Evolutionary conservation across 2,797 vertebrate species (phyloP).

Genomic region (Malacoraja senta): DNA sequence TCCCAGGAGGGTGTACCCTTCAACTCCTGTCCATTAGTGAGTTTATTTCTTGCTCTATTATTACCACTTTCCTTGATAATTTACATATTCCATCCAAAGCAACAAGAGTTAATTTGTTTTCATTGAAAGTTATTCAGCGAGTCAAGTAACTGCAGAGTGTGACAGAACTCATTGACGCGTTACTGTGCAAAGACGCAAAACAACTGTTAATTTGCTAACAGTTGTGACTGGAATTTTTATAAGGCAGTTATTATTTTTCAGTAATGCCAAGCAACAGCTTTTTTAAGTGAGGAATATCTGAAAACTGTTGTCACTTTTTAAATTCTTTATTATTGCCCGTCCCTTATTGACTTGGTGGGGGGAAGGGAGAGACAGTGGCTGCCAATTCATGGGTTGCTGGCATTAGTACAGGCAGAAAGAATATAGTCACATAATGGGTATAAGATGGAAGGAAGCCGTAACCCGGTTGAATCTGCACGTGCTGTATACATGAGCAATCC

Average conservation of each 20-base stretch:
- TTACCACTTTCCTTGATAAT: background rate
- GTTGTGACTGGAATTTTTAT: background rate
- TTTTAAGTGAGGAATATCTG: background rate
- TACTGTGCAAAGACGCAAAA: background rate
- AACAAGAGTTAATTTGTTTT: background rate
- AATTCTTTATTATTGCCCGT: background rate
- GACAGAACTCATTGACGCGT: background rate
- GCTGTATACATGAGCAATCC: no score
- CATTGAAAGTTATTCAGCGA: background rate
- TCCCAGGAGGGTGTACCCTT: background rate
- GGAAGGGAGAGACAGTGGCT: no score
- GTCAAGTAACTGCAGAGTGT: background rate
- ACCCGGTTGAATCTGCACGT: no score
- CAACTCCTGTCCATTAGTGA: background rate
- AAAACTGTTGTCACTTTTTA: background rate
- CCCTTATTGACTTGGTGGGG: no score
- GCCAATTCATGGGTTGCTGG: no score
- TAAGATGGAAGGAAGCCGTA: no score
- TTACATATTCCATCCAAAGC: background rate
- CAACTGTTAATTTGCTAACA: background rate
- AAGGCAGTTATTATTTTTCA: background rate
- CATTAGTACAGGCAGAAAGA: no score
- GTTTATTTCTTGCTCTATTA: conserved; percentile 35
- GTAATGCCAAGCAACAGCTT: background rate
- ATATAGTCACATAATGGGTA: no score